These are phyloP conservation scores for Elephantulus edwardii DNA, from an alignment of 2,113 vertebrate species.

Conservation along the genomic window DNA sequence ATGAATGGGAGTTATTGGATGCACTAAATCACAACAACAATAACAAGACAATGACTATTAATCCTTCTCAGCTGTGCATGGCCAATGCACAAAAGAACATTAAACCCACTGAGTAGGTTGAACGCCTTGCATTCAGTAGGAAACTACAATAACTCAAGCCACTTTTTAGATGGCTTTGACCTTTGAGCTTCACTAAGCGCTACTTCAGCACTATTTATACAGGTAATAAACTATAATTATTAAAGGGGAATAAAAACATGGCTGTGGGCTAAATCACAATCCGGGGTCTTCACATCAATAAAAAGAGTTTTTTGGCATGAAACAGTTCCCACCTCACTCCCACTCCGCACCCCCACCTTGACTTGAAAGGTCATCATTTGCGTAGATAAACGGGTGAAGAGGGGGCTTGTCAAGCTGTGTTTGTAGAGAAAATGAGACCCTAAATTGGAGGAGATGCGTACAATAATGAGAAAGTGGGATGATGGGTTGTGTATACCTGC, in stretches of 20 bases:
- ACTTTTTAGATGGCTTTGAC: slow-evolving; percentile 37
- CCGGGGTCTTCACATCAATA: slow-evolving; percentile 49
- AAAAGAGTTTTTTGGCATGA: slow-evolving; percentile 1
- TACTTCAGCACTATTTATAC: slow-evolving; percentile 32
- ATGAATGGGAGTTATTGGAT: slow-evolving; percentile 38
- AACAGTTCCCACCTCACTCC: no score
- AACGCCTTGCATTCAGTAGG: not conserved
- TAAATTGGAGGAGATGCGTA: slow-evolving; percentile 46
- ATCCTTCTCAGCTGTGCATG: not conserved
- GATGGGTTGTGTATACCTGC: slow-evolving; percentile 40
- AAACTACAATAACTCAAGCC: slow-evolving; percentile 30
- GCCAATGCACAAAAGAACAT: not conserved
- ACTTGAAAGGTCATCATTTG: slow-evolving; percentile 64
- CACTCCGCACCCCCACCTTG: not conserved
- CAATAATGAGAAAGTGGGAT: slow-evolving; percentile 48
- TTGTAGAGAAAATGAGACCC: slow-evolving; percentile 55
- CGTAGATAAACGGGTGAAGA: slow-evolving; percentile 36
- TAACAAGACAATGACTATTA: slow-evolving; percentile 15
- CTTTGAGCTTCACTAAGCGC: slow-evolving; percentile 30
- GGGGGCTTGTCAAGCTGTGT: slow-evolving; percentile 41
- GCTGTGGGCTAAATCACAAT: slow-evolving; percentile 36
- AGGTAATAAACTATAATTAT: slow-evolving; percentile 63
- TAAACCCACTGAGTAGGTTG: not conserved
- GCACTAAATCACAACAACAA: slow-evolving; percentile 56
- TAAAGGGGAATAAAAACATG: slow-evolving; percentile 29